These are phyloP conservation scores for Anarhynchus alexandrinus DNA, from an alignment of 2,113 vertebrate genomes.

Conservation along the genomic window DNA sequence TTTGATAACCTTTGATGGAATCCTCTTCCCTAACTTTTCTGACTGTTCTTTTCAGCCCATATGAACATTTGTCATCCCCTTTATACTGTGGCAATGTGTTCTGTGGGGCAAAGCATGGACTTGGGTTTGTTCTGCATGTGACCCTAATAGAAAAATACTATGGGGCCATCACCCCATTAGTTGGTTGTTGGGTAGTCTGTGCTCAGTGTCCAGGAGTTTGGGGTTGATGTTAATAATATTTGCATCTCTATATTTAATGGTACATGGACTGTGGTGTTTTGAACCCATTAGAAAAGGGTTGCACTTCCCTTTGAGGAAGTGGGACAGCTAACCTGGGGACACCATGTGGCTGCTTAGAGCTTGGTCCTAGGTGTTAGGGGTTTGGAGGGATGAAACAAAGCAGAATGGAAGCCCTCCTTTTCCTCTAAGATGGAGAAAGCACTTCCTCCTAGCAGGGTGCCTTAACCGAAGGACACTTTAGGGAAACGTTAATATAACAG, in stretches of 20 bases:
- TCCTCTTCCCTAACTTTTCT: neutral
- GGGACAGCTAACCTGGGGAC: neutral
- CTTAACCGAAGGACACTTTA: neutral
- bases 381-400: neutral
- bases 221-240: neutral
- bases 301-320: neutral
- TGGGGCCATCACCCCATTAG: accelerated
- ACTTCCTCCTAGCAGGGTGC: neutral
- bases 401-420: neutral
- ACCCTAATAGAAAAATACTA: accelerated
- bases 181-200: neutral
- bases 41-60: neutral
- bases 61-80: neutral
- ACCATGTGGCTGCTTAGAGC: neutral
- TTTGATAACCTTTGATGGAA: neutral
- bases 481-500: neutral
- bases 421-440: neutral
- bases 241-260: neutral
- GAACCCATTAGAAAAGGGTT: neutral
- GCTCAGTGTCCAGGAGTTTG: neutral
- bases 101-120: neutral
- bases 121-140: neutral
- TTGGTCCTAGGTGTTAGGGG: neutral
- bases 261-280: neutral
- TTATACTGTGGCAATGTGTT: neutral